A percentile compares a stretch with the other conserved stretches of the same genome.
Evolutionary conservation across 2,797 vertebrate species (phyloP).

Genomic region (Bothrops alternatus): DNA sequence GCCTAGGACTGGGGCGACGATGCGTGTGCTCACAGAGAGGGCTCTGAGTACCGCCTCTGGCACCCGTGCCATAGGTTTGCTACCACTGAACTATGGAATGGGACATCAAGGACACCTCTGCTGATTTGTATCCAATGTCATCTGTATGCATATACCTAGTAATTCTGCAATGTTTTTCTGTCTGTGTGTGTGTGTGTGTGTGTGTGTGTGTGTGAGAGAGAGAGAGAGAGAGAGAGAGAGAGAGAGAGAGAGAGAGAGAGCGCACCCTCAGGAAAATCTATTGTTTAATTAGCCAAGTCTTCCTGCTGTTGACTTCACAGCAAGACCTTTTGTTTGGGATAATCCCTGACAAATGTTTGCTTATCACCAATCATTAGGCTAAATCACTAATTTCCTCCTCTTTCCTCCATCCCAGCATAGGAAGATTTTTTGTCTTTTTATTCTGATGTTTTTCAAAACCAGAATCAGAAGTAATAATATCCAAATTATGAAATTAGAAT

Average conservation of each 20-base stretch:
- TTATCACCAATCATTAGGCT: neutral
- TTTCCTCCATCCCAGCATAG: neutral
- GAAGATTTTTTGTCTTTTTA: too few relatives aligned
- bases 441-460: neutral
- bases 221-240: neutral
- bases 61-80: too few relatives aligned
- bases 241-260: fast-evolving
- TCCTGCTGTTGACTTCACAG: neutral
- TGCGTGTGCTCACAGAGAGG: too few relatives aligned
- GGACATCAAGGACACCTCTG: neutral
- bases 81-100: neutral
- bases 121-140: neutral
- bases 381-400: neutral
- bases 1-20: too few relatives aligned
- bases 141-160: neutral
- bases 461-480: neutral
- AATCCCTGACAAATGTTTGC: neutral
- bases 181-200: neutral
- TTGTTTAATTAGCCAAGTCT: neutral
- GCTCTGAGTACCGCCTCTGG: too few relatives aligned
- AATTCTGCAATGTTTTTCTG: neutral
- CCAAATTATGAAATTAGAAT: neutral
- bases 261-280: neutral
- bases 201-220: neutral
- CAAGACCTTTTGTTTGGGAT: neutral